Evolutionary conservation across 2,113 vertebrate species (phyloP).

Genomic region (Salvelinus namaycush): DNA sequence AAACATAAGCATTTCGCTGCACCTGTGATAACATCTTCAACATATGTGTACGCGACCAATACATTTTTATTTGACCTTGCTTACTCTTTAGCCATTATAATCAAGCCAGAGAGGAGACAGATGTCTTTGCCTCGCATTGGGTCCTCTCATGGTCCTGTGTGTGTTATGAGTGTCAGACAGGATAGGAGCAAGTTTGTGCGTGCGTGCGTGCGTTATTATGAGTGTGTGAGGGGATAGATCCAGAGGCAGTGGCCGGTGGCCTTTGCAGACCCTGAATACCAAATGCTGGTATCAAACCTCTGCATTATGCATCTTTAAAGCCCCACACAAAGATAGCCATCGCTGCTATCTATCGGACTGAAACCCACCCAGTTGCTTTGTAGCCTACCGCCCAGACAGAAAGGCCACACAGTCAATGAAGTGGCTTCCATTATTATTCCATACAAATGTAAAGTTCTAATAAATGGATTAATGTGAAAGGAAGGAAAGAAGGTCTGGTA

Average conservation of each 20-base stretch:
- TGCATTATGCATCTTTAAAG: conserved; percentile 12
- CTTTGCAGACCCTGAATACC: conserved; percentile 35
- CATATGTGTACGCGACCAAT: neutral
- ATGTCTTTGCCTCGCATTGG: neutral
- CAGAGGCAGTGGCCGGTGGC: conserved; percentile 27
- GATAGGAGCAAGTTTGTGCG: neutral
- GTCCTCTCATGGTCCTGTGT: neutral
- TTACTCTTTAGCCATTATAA: neutral
- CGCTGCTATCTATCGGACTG: neutral
- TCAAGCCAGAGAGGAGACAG: neutral
- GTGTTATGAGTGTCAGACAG: neutral
- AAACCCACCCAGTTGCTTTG: conserved; percentile 3
- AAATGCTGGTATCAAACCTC: conserved; percentile 22
- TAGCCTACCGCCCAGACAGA: neutral
- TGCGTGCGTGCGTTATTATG: neutral
- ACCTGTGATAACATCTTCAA: no score
- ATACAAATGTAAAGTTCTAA: neutral
- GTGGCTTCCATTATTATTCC: neutral
- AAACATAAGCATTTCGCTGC: no score
- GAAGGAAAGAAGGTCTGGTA: neutral
- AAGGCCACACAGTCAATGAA: conserved; percentile 6
- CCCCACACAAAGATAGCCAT: conserved; percentile 8
- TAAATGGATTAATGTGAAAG: neutral
- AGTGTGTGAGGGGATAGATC: neutral
- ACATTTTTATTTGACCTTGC: neutral